Evolutionary conservation across 2,797 vertebrate genomes (phyloP), one percentile per base, ranked within the genome.

Genomic region (Ctenopoma multispine): DNA sequence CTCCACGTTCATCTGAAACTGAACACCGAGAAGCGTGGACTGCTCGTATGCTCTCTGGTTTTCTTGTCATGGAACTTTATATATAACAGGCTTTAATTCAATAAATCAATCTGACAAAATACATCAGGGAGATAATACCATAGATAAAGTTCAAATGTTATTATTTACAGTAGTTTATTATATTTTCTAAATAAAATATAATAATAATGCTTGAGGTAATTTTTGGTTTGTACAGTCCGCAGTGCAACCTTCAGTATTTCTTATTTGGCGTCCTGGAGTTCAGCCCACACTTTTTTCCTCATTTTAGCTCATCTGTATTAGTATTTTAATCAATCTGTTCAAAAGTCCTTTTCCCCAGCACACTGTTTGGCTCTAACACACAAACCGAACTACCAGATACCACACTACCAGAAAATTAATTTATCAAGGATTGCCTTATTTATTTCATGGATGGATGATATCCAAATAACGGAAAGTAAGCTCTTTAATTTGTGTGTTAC

Each of bases 31-130:
- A 64, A 95, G 93, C 88, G 95, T 96, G 74, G 93, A 94, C 63
- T 96, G 95, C 74, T 96, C 91, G 0, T 91, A 0, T 95, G 93
- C 72, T 95, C 94, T 80, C 95, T 80, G 48, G 94, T 92, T n/a
- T 61, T n/a, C 29, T 49, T 48, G 2, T 56, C 60, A 53, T 41
- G 36, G 31, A 27, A 15, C 40, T 49, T 56, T 36, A 64, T 67
- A 77, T 58, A 61, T 23, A 13, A n/a, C 21, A 72, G 40, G 29
- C 27, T 47, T 36, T 51, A 41, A 77, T 79, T 64, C 70, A 77
- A 75, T 80, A 80, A 73, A 82, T 67, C 47, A 64, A 71, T 68
- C 24, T 58, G 34, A 69, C 61, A 20, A 63, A 75, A 69, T 67
- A 0, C 50, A 67, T 62, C 31, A 36, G 58, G 69, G 60, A 73